Evolutionary conservation across 2,797 vertebrate genomes (phyloP).

Genomic region (Limosa lapponica): DNA sequence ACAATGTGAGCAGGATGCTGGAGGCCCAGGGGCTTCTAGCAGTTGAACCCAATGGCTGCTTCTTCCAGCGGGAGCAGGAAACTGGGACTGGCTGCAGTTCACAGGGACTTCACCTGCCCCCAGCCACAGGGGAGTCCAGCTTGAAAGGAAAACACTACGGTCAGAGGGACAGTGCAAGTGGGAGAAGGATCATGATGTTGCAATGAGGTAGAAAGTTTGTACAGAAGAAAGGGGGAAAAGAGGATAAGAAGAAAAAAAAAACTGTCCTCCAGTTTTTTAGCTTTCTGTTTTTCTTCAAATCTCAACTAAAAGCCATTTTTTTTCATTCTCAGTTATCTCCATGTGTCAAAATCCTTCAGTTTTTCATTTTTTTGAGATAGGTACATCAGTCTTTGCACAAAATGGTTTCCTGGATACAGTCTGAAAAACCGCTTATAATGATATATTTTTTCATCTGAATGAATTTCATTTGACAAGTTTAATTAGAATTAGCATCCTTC

Average conservation of each 20-base stretch:
- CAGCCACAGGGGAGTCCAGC: not conserved
- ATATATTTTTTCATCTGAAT: not conserved
- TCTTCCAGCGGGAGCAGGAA: not conserved
- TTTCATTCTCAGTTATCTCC: not conserved
- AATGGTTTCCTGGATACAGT: not conserved
- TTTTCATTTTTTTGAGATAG: not conserved
- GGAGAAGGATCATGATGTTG: not conserved
- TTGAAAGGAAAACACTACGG: not conserved
- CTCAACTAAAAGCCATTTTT: not conserved
- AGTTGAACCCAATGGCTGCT: not conserved
- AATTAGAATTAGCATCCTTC: not conserved
- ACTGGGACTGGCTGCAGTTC: not conserved
- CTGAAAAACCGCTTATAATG: not conserved
- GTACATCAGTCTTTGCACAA: not conserved
- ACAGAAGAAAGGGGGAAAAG: not conserved
- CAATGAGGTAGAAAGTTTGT: not conserved
- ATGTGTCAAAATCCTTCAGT: not conserved
- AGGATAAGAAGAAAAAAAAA: not conserved
- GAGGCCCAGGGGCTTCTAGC: not conserved
- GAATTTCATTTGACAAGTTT: not conserved
- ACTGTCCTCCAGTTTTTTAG: not conserved
- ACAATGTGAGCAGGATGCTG: accelerated
- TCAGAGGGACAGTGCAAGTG: not conserved
- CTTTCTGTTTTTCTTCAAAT: not conserved
- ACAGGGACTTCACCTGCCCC: not conserved